Percentiles rank a stretch among this genome's conserved stretches.
These are phyloP conservation scores for Bathynomus jamesi DNA, from an alignment of 1,140 invertebrate species.

Conservation along the genomic window DNA sequence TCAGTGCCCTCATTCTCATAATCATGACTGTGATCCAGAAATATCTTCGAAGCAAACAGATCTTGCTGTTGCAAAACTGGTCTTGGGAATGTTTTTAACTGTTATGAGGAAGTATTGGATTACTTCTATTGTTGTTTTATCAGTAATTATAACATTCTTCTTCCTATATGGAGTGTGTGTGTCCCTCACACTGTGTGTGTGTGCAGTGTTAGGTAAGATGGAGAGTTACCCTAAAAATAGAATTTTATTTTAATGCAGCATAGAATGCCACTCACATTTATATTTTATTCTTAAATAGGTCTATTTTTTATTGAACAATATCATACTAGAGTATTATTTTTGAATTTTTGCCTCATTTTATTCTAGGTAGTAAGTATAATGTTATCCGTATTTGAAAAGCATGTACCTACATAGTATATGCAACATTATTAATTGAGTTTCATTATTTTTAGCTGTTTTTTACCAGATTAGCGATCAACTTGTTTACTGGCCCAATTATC, in stretches of 20 bases:
- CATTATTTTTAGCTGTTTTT: constrained; percentile 56
- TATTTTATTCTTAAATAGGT: too few species aligned
- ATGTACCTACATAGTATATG: constrained; percentile 10
- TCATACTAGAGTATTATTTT: too few species aligned
- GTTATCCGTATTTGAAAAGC: background rate
- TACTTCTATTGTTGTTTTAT: constrained; percentile 51
- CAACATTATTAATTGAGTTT: background rate
- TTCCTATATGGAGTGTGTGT: constrained; percentile 70
- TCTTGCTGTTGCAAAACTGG: constrained; percentile 27
- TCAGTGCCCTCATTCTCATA: background rate
- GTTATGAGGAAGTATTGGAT: constrained; percentile 44
- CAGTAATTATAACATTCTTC: constrained; percentile 64
- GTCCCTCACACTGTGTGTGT: constrained; percentile 58
- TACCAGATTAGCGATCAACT: constrained; percentile 78
- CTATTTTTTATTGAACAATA: too few species aligned
- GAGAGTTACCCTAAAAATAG: background rate
- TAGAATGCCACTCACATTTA: too few species aligned
- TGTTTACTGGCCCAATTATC: constrained; percentile 80
- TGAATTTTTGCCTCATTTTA: background rate
- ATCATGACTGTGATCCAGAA: constrained; percentile 19
- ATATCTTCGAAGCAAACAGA: constrained; percentile 23
- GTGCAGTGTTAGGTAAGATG: constrained; percentile 47
- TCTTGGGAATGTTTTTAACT: constrained; percentile 19
- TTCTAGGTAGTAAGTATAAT: constrained; percentile 51
- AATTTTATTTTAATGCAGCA: background rate